Evolutionary conservation across 2,797 vertebrate genomes (phyloP).

Genomic region (Molossus alvarezi): DNA sequence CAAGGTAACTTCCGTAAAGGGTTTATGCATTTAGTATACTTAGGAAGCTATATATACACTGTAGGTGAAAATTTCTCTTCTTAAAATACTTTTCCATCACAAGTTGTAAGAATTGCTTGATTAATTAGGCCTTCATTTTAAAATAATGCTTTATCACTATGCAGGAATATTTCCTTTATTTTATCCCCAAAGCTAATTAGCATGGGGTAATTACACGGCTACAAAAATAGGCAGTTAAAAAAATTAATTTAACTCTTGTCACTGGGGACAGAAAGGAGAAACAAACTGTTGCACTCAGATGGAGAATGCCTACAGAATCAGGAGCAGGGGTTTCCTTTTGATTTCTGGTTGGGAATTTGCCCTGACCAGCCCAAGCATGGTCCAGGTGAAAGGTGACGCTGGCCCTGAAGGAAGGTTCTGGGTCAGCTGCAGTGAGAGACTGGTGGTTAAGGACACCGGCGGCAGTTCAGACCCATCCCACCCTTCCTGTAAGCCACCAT

Average conservation of each 20-base stretch:
- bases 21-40: conserved; percentile 15
- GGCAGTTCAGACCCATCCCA: background rate
- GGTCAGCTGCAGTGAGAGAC: background rate
- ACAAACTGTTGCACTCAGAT: background rate
- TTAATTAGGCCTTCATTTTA: conserved; percentile 54
- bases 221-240: conserved; percentile 20
- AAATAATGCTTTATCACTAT: conserved; percentile 13
- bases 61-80: conserved; percentile 59
- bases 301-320: background rate
- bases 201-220: conserved; percentile 60
- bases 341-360: background rate
- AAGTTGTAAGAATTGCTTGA: conserved; percentile 65
- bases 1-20: conserved; percentile 71
- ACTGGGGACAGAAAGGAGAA: conserved; percentile 38
- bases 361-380: rapidly evolving
- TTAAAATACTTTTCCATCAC: conserved; percentile 51
- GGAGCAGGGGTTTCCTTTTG: background rate
- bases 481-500: too few relatives aligned
- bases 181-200: conserved; percentile 72
- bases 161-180: conserved; percentile 17
- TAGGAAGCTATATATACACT: background rate
- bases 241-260: conserved; percentile 16
- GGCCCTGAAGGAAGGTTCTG: conserved; percentile 14
- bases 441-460: rapidly evolving
- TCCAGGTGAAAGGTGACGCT: background rate